These are phyloP conservation scores for Mamestra configurata DNA, from an alignment of 1,140 invertebrate species.

Conservation along the genomic window DNA sequence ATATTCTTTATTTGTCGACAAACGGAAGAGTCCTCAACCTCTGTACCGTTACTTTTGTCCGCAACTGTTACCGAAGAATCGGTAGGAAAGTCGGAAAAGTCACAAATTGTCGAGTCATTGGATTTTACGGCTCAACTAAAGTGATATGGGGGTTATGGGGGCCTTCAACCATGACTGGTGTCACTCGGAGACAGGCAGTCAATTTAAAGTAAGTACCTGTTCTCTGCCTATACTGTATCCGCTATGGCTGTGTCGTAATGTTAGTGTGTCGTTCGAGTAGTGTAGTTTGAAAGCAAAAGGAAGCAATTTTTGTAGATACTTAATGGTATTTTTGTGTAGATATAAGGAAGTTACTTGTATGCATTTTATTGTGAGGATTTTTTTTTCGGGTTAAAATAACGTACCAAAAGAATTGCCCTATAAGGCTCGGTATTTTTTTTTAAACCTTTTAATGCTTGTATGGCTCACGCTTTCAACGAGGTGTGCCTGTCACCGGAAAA, in stretches of 20 bases:
- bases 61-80: slow-evolving; percentile 8
- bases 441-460: no score
- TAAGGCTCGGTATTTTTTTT: no score
- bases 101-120: slow-evolving; percentile 40
- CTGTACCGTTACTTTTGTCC: neutral
- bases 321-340: neutral
- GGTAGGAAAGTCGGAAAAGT: neutral
- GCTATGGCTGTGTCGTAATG: neutral
- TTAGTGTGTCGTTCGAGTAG: neutral
- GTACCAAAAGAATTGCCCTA: no score
- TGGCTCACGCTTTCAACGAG: no score
- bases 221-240: neutral
- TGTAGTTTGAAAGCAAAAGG: neutral
- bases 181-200: slow-evolving; percentile 26
- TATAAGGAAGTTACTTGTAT: no score
- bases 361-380: no score
- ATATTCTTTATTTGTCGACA: slow-evolving; percentile 21
- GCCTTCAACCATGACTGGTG: slow-evolving; percentile 18
- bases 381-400: no score
- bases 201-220: slow-evolving; percentile 40
- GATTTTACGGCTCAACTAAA: slow-evolving; percentile 41
- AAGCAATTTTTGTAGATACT: neutral
- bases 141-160: slow-evolving; percentile 31
- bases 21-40: slow-evolving; percentile 26
- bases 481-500: no score